Evolutionary conservation across 53 echinoderm and acorn worm genomes (phyloP).

Genomic region (Antedon mediterranea): DNA sequence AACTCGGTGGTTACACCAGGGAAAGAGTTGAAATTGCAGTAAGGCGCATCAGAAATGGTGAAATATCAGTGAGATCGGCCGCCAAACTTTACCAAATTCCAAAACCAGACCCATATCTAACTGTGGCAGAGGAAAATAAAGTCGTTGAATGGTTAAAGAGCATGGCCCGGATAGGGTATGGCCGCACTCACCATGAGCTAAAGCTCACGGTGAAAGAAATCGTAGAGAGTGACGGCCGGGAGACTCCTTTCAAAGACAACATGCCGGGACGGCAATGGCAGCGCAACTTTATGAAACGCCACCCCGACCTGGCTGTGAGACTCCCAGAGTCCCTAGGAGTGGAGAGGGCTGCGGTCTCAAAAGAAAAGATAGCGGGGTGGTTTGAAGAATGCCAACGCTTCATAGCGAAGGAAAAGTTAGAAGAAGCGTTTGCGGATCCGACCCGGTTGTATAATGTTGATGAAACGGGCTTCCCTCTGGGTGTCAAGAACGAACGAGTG

Average conservation of each 20-base stretch:
- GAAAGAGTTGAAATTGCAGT: too few species aligned
- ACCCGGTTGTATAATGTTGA: too few species aligned
- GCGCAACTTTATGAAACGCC: slow-evolving; percentile 12
- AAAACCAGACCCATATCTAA: slow-evolving; percentile 9
- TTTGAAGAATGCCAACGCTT: slow-evolving; percentile 6
- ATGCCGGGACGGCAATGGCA: slow-evolving; percentile 10
- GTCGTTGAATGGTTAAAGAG: slow-evolving; percentile 8
- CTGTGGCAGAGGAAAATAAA: slow-evolving; percentile 9
- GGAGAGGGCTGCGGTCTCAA: slow-evolving; percentile 24
- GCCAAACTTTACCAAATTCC: neutral
- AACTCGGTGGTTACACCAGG: too few species aligned
- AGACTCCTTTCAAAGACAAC: slow-evolving; percentile 13
- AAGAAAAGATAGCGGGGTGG: slow-evolving; percentile 23
- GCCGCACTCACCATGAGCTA: neutral
- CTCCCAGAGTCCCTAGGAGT: slow-evolving; percentile 17
- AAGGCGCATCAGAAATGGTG: neutral
- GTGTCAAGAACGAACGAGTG: too few species aligned
- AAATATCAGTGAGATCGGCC: neutral
- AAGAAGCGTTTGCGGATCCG: neutral
- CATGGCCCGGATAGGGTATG: slow-evolving; percentile 14
- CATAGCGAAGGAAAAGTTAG: neutral
- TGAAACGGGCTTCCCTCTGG: too few species aligned
- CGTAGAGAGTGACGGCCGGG: neutral
- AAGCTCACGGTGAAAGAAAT: slow-evolving; percentile 5
- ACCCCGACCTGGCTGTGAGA: slow-evolving; percentile 5